Base-by-base conservation (phyloP, 2,113 vertebrate genomes). In the Potamarius usumacintae region DNA sequence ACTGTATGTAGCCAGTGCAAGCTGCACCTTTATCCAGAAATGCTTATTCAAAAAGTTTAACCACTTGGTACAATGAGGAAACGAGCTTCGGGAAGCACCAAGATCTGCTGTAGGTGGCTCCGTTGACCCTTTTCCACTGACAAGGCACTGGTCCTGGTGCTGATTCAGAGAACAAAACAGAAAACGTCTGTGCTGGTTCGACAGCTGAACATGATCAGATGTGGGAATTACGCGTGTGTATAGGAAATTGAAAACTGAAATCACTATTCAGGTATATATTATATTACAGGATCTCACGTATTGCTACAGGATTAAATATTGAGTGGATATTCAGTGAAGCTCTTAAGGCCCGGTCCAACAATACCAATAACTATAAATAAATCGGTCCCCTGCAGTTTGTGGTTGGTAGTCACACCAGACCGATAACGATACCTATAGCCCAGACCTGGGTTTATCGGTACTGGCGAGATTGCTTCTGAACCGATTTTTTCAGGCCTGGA, bases 31-130 rank as follows among this genome's bases (percentile, higher is more conserved):
- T n/a, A 81, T 82, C 1, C 79, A 62, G 55, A 86, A 77, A 79
- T 71, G 79, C 74, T 87, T n/a, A 82, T 27, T 22, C 11, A 34
- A 25, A 65, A 81, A 80, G 85, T 34, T 71, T 7, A 82, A 82
- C 79, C 34, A 60, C 55, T 62, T 74, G 79, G 34, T 20, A 60
- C 53, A 60, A 72, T 72, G 17, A 57, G 9, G 25, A 55, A 82
- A 50, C 34, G 27, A 30, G 55, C 79, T 62, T 48, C 22, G 57
- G 18, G 22, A 82, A 82, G 60, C 3, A 42, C 27, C 8, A 22
- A 34, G 17, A 8, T 4, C 34, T 34, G 42, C 72, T 25, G 20
- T 50, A 27, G 58, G 20, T 0, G 57, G 18, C 55, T 25, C 52
- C 4, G 34, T 42, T 62, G 42, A 82, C 7, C 55, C 57, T 9